Base-by-base conservation (phyloP, 2,113 vertebrate species). In the Poecilia latipinna region DNA sequence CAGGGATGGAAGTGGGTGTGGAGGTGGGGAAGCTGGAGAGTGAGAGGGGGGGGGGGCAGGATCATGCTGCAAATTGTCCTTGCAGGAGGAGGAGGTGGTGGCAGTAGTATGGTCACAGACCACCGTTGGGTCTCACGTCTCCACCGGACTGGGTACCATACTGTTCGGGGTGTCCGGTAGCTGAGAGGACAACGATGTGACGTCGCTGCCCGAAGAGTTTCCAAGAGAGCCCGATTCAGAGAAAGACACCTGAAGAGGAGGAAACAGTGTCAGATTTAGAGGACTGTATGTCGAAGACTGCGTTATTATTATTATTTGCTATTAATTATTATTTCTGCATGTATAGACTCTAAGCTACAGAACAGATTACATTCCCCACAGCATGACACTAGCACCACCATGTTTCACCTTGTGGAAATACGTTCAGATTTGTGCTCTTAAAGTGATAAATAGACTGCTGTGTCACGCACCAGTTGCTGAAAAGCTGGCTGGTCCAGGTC, bases 101-200 rank as follows among this genome's bases (percentile, higher is more conserved):
- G 28, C 5, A 12, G 72, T 32, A 39, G 61, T 15, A 74, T 17
- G 44, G 44, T 24, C 22, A 12, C 33, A 42, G 24, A 67, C 37
- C 65, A 17, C 24, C 65, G 17, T 67, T 79, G 15, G 29, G 76
- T 90, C 94, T 99, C 98, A 99, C 97, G 98, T 99, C 93, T 99
- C 98, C 94, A 98, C 97, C 1, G 97, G 97, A 83, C 97, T 99
- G 61, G 97, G 96, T 79, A 97, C 96, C 96, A 98, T 97, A 95
- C 97, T 99, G 96, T 96, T 98, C 86, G 97, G 97, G 74, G 98
- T 98, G 90, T 99, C 97, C 26, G 97, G 96, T 88, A 98, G 94
- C 94, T 98, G 97, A 54, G 97, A 98, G 66, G 97, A 97, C 91
- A 98, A 88, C 74, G 97, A 98, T 77, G 96, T 97, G 92, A 97